A percentile compares a stretch with the other conserved stretches of the same genome.
Evolutionary conservation across 2,797 vertebrate species (phyloP).

Genomic region (Phataginus tetradactyla): DNA sequence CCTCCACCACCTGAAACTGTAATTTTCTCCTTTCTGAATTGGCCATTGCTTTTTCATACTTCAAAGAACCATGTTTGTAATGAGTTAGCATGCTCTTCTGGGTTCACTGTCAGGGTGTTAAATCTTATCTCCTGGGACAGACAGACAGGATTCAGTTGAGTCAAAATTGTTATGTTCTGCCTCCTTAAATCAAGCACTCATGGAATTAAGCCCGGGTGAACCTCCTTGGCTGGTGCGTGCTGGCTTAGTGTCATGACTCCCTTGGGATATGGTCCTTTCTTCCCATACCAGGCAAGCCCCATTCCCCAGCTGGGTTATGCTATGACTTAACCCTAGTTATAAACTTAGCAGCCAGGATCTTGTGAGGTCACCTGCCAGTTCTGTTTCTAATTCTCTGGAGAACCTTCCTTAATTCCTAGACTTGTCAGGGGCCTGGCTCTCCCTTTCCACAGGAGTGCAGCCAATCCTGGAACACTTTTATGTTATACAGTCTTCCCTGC

Average conservation of each 20-base stretch:
- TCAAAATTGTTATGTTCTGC: neutral
- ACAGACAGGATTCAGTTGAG: neutral
- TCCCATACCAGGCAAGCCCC: neutral
- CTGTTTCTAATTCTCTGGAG: neutral
- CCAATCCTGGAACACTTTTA: neutral
- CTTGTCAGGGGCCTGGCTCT: neutral
- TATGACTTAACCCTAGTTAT: neutral
- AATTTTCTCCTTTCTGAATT: neutral
- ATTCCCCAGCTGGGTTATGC: neutral
- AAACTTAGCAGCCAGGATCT: neutral
- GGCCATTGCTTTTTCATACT: neutral
- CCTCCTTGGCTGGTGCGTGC: neutral
- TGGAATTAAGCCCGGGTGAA: neutral
- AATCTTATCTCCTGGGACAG: neutral
- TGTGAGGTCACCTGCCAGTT: neutral
- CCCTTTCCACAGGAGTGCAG: neutral
- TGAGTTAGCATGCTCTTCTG: neutral
- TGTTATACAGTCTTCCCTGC: fast-evolving
- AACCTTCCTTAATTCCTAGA: neutral
- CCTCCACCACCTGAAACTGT: neutral
- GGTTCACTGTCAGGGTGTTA: neutral
- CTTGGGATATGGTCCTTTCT: neutral
- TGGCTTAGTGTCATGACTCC: neutral
- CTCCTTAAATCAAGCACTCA: neutral
- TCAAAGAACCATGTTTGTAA: neutral